Conservation (phyloP, 2,797 vertebrate genomes). For the Limnodromus scolopaceus region DNA sequence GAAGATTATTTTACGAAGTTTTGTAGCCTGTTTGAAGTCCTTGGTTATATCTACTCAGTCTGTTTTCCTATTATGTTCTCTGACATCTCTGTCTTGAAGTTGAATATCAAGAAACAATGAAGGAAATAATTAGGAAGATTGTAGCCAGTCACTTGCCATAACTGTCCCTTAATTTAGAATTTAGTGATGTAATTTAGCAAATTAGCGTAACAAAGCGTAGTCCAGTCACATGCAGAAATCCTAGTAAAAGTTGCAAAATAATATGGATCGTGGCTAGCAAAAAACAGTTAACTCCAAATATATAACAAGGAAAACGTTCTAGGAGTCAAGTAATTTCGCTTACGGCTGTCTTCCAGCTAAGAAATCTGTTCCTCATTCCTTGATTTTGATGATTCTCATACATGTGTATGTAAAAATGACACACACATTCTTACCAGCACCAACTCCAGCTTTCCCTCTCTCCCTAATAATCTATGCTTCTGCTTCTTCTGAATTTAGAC, state of each 20-base stretch:
- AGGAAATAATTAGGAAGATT: neutral
- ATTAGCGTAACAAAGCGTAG: neutral
- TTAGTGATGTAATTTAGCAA: neutral
- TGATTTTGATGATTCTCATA: neutral
- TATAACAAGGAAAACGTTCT: neutral
- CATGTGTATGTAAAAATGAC: neutral
- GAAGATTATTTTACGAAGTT: neutral
- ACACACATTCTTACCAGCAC: neutral
- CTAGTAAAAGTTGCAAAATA: neutral
- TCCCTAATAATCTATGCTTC: neutral
- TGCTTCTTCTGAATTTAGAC: neutral
- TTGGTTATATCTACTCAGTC: neutral
- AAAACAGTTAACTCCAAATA: neutral
- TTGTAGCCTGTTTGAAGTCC: neutral
- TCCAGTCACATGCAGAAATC: neutral
- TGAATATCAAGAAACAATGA: neutral
- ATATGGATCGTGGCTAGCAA: neutral
- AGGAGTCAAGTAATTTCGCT: neutral
- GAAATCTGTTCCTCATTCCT: neutral
- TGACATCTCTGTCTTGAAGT: neutral
- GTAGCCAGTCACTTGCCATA: neutral
- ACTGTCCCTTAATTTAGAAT: neutral
- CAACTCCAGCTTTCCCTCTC: neutral
- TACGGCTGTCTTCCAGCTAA: neutral
- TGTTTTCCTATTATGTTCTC: neutral